Percentiles rank a stretch among this genome's conserved stretches.
Conservation (phyloP, 1,140 invertebrate species). For the Lucilia sericata region DNA sequence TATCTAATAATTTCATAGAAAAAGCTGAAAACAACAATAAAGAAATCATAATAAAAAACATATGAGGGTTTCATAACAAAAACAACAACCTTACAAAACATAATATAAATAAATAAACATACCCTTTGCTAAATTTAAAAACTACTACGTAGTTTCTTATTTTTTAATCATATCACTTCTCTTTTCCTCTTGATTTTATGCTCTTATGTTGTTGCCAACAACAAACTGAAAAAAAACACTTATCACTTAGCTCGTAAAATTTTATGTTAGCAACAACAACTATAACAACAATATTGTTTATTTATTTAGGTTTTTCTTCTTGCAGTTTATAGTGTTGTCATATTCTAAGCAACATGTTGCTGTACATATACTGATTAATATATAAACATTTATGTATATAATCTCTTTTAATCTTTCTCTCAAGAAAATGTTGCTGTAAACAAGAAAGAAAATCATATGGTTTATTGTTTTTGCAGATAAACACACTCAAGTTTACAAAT, state of each 20-base stretch:
- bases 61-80: constrained; percentile 20
- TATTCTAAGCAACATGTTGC: background rate
- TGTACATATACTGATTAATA: background rate
- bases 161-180: background rate
- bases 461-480: background rate
- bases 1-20: constrained; percentile 5
- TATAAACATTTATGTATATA: background rate
- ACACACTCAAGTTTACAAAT: background rate
- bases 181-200: background rate
- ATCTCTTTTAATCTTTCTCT: background rate
- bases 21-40: background rate
- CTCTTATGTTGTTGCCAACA: background rate
- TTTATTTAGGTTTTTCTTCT: background rate
- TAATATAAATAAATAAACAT: background rate
- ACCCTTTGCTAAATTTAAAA: background rate
- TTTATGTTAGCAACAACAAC: background rate
- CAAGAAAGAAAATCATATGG: background rate
- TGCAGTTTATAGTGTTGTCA: too few relatives aligned
- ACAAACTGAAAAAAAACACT: too few relatives aligned
- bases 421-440: background rate
- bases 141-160: background rate
- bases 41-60: constrained; percentile 5
- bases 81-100: background rate
- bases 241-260: too few relatives aligned
- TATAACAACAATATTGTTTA: background rate